Conservation (phyloP, 2,113 vertebrate genomes). For the Chaetorhynchus papuensis region DNA sequence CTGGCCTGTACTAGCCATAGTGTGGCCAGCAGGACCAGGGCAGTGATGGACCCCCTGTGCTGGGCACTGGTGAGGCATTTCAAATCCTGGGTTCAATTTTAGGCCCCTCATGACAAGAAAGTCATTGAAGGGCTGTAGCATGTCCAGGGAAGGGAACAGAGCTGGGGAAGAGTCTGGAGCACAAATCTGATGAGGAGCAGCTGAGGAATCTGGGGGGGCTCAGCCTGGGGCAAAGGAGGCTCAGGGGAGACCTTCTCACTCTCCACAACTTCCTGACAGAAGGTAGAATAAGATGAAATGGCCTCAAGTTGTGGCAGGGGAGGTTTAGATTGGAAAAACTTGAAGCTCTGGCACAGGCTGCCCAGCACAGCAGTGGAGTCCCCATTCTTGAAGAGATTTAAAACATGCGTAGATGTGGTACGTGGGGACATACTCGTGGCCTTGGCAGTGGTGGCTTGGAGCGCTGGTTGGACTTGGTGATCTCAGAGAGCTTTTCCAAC, state of each 20-base stretch:
- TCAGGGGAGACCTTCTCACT: not conserved
- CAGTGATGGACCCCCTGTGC: not conserved
- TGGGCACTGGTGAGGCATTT: not conserved
- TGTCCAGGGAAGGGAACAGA: not conserved
- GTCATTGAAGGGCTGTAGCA: not conserved
- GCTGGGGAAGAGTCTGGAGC: not conserved
- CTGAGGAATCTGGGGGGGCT: not conserved
- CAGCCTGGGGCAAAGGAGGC: not conserved
- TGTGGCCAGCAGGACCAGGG: not conserved
- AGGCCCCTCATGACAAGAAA: not conserved
- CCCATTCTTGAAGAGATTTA: not conserved
- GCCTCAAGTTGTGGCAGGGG: not conserved
- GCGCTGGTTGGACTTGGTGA: not conserved
- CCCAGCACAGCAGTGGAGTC: not conserved
- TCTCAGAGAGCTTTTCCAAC: not conserved
- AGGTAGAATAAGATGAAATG: not conserved
- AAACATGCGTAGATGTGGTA: not conserved
- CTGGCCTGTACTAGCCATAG: not conserved
- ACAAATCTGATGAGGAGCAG: not conserved
- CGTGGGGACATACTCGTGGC: not conserved
- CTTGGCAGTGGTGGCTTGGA: not conserved
- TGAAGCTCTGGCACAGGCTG: not conserved
- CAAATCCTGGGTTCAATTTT: not conserved
- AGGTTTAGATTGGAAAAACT: not conserved
- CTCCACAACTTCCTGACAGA: not conserved